Evolutionary conservation across 2,113 vertebrate genomes (phyloP).

Genomic region (Cololabis saira): DNA sequence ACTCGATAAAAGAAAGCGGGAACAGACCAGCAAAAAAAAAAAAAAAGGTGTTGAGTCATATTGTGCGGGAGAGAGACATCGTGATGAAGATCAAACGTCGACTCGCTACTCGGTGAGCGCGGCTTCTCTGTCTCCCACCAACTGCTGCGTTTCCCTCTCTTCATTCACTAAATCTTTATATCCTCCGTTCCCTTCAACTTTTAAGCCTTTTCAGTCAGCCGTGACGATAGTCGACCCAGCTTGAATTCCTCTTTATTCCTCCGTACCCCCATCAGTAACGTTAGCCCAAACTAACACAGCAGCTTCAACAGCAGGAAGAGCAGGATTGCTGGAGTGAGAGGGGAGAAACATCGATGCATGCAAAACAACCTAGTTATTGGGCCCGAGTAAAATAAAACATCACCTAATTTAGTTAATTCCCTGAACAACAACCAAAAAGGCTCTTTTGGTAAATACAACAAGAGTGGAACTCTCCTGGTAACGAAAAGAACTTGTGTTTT

Average conservation of each 20-base stretch:
- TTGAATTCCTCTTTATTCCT: slow-evolving; percentile 55
- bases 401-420: background rate
- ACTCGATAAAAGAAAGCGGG: slow-evolving; percentile 1
- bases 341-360: slow-evolving; percentile 56
- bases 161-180: slow-evolving; percentile 48
- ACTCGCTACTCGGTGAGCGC: slow-evolving; percentile 35
- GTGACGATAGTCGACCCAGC: slow-evolving; percentile 54
- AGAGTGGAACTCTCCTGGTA: too few relatives aligned
- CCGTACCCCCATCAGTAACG: slow-evolving; percentile 49
- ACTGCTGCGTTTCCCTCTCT: slow-evolving; percentile 18
- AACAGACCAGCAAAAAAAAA: slow-evolving; percentile 31
- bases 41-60: slow-evolving; percentile 53
- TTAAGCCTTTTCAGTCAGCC: slow-evolving; percentile 56
- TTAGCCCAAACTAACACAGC: slow-evolving; percentile 50
- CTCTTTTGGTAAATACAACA: too few relatives aligned
- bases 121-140: slow-evolving; percentile 11
- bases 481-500: too few relatives aligned
- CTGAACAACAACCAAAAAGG: background rate
- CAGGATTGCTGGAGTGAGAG: slow-evolving; percentile 43
- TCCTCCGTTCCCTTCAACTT: slow-evolving; percentile 25
- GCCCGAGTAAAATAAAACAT: slow-evolving; percentile 40
- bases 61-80: slow-evolving; percentile 38
- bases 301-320: slow-evolving; percentile 67
- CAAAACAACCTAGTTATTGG: slow-evolving; percentile 60
- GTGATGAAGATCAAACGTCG: slow-evolving; percentile 52